Evolutionary conservation across 2,888 invertebrate species (phyloP), one percentile per base, ranked within the genome.

Genomic region (Spicauda simplicius): DNA sequence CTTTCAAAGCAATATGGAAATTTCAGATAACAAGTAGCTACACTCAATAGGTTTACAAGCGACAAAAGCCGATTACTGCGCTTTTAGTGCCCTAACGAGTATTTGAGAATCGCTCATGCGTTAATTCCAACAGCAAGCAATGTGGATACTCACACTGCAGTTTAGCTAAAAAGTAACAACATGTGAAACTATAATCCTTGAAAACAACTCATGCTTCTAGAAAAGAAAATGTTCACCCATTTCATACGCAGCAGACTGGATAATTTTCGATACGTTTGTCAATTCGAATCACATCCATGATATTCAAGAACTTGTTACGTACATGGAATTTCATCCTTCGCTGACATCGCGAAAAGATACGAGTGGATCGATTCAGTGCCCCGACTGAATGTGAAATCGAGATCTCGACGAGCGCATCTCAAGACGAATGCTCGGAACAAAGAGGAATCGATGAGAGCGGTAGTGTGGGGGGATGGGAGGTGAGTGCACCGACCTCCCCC

Each of bases 371-470:
- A 78, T 77, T 76, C 75, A 74, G 71, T 73, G 73, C 75, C 55
- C 48, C 60, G 72, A 69, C 80, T 88, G 86, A 88, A 90, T 89
- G 81, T 87, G 86, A 89, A 89, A 91, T 89, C 86, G 87, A 89
- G 88, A 89, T 89, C 84, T 84, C 83, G 77, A 74, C 77, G 83
- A 88, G 85, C 86, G 84, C 85, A 90, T 90, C 90, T 91, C 85
- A 90, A 91, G 90, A 91, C 88, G 90, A 90, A 88, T 89, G 86
- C 85, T 82, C 84, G 80, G 88, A 86, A 91, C 90, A 91, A 92
- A 91, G 90, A 90, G 87, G 90, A 91, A 91, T 91, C 91, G 91
- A 91, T 90, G 90, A 85, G 85, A 83, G 83, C 81, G 80, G 82
- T 78, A 78, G 86, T 80, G 83, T 81, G 84, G 82, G 85, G 83